Conservation (phyloP, 2,797 vertebrate species). For the Phylloscopus collybita region DNA sequence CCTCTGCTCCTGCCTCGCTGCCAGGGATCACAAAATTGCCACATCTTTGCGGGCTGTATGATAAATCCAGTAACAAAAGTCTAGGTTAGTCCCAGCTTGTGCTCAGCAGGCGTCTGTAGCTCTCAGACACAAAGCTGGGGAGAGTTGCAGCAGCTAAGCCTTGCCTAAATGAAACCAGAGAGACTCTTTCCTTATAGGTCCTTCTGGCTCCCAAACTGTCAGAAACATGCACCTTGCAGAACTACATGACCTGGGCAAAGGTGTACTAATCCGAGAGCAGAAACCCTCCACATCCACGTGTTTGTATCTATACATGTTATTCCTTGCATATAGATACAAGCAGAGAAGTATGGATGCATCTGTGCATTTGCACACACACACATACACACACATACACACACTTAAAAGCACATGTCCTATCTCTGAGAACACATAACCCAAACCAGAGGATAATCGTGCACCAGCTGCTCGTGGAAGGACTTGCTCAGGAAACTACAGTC, state of each 20-base stretch:
- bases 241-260: neutral
- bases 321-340: neutral
- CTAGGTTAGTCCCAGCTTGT: constrained; percentile 12
- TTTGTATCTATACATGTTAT: rapidly evolving
- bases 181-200: neutral
- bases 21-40: constrained; percentile 38
- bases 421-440: neutral
- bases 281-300: rapidly evolving
- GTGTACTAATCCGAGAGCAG: neutral
- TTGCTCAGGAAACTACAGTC: neutral
- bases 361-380: neutral
- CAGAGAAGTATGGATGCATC: neutral
- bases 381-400: neutral
- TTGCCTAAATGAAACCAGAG: neutral
- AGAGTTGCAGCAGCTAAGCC: neutral
- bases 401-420: neutral
- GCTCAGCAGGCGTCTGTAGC: constrained; percentile 24
- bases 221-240: neutral
- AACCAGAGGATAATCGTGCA: neutral
- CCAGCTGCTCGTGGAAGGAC: neutral
- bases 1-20: constrained; percentile 35
- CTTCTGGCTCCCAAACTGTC: neutral
- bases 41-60: constrained; percentile 19
- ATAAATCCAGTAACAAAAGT: constrained; percentile 19
- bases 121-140: constrained; percentile 63